Conservation (phyloP, 2,113 vertebrate species). For the Rhinolophus ferrumequinum region DNA sequence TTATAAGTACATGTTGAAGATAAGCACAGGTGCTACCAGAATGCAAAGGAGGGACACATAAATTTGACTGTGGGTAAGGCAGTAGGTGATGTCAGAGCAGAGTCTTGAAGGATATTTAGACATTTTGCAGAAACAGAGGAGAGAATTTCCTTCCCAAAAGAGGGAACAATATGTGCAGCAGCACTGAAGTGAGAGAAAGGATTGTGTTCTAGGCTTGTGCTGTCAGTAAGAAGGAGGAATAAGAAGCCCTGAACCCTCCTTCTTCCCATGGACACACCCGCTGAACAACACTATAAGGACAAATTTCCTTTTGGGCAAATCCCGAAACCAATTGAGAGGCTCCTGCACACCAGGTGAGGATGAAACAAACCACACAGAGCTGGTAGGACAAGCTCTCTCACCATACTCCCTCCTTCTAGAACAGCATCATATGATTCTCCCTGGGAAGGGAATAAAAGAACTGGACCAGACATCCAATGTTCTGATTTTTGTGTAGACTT, state of each 20-base stretch:
- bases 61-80: rapidly evolving
- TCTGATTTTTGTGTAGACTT: neutral
- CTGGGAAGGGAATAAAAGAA: neutral
- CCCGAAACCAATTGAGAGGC: neutral
- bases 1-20: neutral
- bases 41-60: neutral
- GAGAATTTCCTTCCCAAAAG: neutral
- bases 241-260: neutral
- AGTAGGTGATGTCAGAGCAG: neutral
- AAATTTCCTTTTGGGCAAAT: neutral
- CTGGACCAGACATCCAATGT: neutral
- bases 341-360: neutral
- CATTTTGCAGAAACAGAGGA: neutral
- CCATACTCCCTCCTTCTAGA: neutral
- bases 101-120: neutral
- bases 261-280: neutral
- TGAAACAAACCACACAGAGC: neutral
- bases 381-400: neutral
- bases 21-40: neutral
- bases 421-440: neutral
- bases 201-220: neutral
- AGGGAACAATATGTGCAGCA: neutral
- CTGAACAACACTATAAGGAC: neutral
- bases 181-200: neutral
- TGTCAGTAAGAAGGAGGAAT: neutral